Percentiles rank a stretch among this genome's conserved stretches.
phyloP scores from a whole-genome alignment of 2,888 invertebrate genomes.

The Saturnia japonica region DNA sequence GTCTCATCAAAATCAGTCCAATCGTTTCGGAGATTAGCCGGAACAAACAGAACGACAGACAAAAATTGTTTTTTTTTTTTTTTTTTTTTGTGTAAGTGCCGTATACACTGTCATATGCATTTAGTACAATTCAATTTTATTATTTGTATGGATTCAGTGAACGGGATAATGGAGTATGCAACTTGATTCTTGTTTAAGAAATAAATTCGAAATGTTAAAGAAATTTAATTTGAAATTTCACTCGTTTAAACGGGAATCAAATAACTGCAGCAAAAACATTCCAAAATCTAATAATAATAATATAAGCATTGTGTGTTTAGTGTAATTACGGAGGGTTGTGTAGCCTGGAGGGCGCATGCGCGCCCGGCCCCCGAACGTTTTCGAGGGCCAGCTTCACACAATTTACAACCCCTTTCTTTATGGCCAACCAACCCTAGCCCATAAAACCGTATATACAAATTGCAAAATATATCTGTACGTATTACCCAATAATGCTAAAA shows the following conservation, averaged over 20 bases:
- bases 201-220: too few relatives aligned
- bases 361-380: constrained; percentile 27
- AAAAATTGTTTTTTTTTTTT: too few relatives aligned
- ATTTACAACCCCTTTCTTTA: constrained; percentile 51
- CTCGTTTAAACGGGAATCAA: background rate
- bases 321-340: constrained; percentile 50
- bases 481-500: background rate
- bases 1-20: too few relatives aligned
- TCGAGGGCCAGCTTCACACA: constrained; percentile 33
- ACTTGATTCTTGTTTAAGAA: too few relatives aligned
- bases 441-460: constrained; percentile 41
- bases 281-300: constrained; percentile 34
- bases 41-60: too few relatives aligned
- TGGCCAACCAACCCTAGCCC: constrained; percentile 36
- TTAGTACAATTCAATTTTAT: too few relatives aligned
- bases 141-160: too few relatives aligned
- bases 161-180: too few relatives aligned
- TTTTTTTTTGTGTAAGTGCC: too few relatives aligned
- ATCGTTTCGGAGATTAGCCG: too few relatives aligned
- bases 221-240: too few relatives aligned
- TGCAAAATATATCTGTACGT: constrained; percentile 52
- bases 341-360: constrained; percentile 44
- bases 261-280: constrained; percentile 41
- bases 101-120: too few relatives aligned
- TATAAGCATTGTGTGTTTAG: constrained; percentile 33